Conservation (phyloP, 2,113 vertebrate genomes). For the Tragelaphus scriptus region DNA sequence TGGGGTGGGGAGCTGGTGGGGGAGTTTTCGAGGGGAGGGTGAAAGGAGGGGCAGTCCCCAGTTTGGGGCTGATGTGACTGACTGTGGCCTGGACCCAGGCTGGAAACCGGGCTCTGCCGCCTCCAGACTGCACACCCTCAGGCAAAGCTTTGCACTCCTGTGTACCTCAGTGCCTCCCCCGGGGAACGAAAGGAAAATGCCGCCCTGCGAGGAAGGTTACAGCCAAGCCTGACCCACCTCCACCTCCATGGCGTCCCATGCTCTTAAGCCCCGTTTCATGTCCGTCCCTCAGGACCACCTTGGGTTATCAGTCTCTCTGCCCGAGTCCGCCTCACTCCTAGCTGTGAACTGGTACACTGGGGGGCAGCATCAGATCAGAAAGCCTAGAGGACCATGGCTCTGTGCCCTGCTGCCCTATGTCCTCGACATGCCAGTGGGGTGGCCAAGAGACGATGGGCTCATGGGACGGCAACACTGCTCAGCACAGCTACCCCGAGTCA, state of each 20-base stretch:
- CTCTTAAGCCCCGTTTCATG: neutral
- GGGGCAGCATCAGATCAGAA: neutral
- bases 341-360: neutral
- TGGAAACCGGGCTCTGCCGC: neutral
- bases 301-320: neutral
- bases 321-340: neutral
- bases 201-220: neutral
- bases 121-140: neutral
- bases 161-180: neutral
- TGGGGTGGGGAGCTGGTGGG: accelerated
- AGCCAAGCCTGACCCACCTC: neutral
- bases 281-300: neutral
- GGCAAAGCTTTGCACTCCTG: neutral
- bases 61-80: accelerated
- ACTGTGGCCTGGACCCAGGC: neutral
- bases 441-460: neutral
- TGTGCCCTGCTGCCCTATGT: neutral
- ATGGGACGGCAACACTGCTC: neutral
- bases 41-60: neutral
- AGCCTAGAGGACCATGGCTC: neutral
- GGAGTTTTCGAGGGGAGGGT: neutral
- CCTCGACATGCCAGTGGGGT: neutral
- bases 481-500: no score
- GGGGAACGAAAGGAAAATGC: neutral
- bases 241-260: neutral